Conservation (phyloP, 2,797 vertebrate genomes). For the Pogoniulus pusillus region DNA sequence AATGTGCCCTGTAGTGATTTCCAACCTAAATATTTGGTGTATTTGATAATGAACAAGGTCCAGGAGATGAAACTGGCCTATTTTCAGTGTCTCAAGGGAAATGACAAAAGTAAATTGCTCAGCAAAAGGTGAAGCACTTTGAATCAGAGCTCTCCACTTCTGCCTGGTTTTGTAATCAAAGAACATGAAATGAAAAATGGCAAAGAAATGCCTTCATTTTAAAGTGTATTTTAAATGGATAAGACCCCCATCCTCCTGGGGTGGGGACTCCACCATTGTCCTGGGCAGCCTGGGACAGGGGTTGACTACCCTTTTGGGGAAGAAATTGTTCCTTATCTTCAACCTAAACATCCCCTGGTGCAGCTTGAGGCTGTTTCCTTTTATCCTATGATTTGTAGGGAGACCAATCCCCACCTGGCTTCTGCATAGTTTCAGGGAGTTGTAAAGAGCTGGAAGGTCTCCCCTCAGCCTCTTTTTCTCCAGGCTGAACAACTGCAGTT, state of each 20-base stretch:
- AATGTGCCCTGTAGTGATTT: neutral
- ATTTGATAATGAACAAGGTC: neutral
- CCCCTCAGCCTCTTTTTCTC: too few relatives aligned
- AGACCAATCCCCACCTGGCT: too few relatives aligned
- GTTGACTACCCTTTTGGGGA: too few relatives aligned
- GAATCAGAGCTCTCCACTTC: neutral
- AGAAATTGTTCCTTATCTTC: too few relatives aligned
- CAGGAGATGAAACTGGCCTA: neutral
- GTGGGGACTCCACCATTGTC: too few relatives aligned
- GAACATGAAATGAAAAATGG: neutral
- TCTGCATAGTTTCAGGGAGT: too few relatives aligned
- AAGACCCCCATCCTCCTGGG: neutral
- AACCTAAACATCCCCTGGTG: too few relatives aligned
- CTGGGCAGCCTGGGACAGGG: too few relatives aligned
- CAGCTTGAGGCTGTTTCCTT: too few relatives aligned
- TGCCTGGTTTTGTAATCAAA: neutral
- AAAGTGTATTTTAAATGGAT: neutral
- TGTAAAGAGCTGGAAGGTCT: too few relatives aligned
- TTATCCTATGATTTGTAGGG: too few relatives aligned
- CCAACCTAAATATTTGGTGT: neutral
- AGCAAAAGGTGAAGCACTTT: neutral
- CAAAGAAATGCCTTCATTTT: neutral
- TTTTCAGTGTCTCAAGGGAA: neutral
- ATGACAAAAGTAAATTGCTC: neutral
- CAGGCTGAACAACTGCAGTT: too few relatives aligned